Evolutionary conservation across 30 jellyfish, hydroid and myxozoan genomes (phyloP), one percentile per base, ranked within the genome.

Genomic region (Aurelia aurita): DNA sequence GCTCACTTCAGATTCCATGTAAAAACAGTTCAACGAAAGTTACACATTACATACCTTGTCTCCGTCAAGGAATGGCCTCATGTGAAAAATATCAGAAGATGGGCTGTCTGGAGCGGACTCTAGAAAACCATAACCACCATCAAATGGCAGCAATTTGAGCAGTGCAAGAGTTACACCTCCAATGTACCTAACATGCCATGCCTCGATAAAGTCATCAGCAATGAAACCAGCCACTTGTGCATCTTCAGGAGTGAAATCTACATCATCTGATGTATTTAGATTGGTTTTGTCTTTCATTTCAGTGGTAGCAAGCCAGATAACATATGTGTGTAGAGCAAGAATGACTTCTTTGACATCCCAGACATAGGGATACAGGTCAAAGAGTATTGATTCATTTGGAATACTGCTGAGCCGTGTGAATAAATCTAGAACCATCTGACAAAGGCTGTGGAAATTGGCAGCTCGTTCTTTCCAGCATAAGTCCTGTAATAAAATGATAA

Each of bases 291-390:
- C 82, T 19, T 35, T 16, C 46, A 85, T 21, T 21, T 34, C 26
- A 16, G 73, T 21, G 20, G 92, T 26, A 13, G 96, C 86, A 11
- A 94, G 69, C 99, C 99, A 94, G 58, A 79, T 91, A 8, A 94
- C 97, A 63, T 78, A 89, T 10, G 97, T 26, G 64, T 89, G 94
- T 63, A 94, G 64, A 8, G 97, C 89, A 27, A 89, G 91, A 3
- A 94, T 93, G 55, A 87, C 97, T 68, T 94, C 99, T 59, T 94
- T 94, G 57, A 89, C 96, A 77, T 94, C 99, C 99, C 99, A 94
- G 20, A 89, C 62, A 69, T 94, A 94, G 1, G 99, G 99, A 59
- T 94, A 94, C 27, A 94, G 61, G 84, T 94, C 99, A 73, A 90
- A 94, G 66, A 94, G 74, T 7, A 94, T 78, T n/a, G 99, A 96